Evolutionary conservation across 2,797 vertebrate species (phyloP).

Genomic region (Myotis planiceps): DNA sequence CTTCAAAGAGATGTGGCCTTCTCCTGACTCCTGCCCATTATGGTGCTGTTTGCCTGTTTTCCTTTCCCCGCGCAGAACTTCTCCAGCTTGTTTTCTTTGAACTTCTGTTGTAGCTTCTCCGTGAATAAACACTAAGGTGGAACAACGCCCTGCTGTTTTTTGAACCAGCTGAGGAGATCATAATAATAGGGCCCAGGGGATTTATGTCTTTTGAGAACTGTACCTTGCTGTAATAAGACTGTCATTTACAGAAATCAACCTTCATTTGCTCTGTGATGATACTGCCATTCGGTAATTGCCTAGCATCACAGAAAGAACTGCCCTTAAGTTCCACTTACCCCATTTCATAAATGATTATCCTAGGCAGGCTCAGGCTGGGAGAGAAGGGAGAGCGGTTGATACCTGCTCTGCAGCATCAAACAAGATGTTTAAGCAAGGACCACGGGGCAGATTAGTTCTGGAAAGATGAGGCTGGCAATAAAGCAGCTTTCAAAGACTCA

Average conservation of each 20-base stretch:
- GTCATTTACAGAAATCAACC: slow-evolving; percentile 32
- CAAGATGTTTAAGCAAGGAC: neutral
- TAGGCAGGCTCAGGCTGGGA: neutral
- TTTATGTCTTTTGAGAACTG: slow-evolving; percentile 74
- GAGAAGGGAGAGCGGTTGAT: neutral
- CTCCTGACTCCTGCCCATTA: neutral
- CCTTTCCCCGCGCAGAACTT: neutral
- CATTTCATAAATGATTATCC: neutral
- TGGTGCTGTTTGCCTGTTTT: neutral
- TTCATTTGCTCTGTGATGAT: neutral
- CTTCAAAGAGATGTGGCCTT: neutral
- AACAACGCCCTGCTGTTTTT: slow-evolving; percentile 67
- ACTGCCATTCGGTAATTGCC: neutral
- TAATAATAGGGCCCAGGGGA: slow-evolving; percentile 75
- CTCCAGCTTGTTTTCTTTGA: slow-evolving; percentile 59
- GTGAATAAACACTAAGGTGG: slow-evolving; percentile 69
- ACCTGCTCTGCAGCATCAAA: neutral
- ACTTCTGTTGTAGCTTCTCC: slow-evolving; percentile 48
- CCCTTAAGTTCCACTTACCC: slow-evolving; percentile 15
- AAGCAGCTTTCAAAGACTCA: neutral
- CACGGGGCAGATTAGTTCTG: neutral
- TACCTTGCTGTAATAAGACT: slow-evolving; percentile 72
- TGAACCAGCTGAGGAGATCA: neutral
- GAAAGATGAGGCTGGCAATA: neutral
- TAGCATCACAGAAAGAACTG: neutral